Evolutionary conservation across 2,888 invertebrate species (phyloP), one percentile per base, ranked within the genome.

Genomic region (Parelbella ahira): DNA sequence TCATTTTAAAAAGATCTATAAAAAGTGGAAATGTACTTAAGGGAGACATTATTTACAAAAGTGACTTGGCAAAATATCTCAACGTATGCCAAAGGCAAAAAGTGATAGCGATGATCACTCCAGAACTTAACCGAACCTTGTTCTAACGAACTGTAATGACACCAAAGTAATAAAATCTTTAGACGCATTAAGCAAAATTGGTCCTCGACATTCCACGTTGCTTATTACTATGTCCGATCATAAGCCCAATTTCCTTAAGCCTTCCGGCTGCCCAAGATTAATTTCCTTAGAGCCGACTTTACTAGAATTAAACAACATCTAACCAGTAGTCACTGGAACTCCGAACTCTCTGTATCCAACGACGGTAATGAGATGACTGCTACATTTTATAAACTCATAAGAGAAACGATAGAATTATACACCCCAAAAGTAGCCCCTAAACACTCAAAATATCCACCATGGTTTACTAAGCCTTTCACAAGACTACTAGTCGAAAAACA

Each of bases 281-380:
- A 48, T 11, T 51, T 23, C 7, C 45, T 23, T 13, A 51, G 44
- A 24, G 49, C 49, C 5, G 41, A 49, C 34, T 51, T 49, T 24
- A 24, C 2, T 8, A 29, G 3, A 2, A 38, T 51, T 5, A 25
- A 34, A 6, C 9, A 10, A 4, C 20, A 34, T 2, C 11, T 49
- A 5, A 23, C 36, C 2, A 8, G 18, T 25, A 33, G 37, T 2
- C 11, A 37, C 6, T 23, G 44, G 37, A 4, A n/a, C 0, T 3
- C 3, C 1, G 24, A 34, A 3, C 15, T 34, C 1, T 3, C 3
- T 5, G 7, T 15, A n/a, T 21, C 9, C n/a, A 15, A 13, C 9
- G 8, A 15, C 4, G 15, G 23, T 1, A 15, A 34, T 4, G 24
- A 34, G 15, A 34, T 34, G 34, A 24, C 34, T 3, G n/a, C 3